A percentile compares a stretch with the other conserved stretches of the same genome.
These are phyloP conservation scores for Panurus biarmicus DNA, from an alignment of 2,113 vertebrate species.

Conservation along the genomic window DNA sequence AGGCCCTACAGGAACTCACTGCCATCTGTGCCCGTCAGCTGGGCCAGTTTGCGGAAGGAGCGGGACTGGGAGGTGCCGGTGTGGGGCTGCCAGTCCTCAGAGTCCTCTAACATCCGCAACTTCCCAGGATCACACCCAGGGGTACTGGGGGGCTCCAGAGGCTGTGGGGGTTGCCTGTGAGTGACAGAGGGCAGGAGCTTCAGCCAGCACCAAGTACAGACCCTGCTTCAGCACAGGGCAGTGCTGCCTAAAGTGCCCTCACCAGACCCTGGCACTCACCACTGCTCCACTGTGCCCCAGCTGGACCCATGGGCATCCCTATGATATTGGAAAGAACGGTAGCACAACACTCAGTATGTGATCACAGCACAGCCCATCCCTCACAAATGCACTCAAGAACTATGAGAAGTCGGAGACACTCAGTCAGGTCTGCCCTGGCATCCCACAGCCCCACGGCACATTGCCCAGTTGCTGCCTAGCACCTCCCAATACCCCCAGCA, in stretches of 20 bases:
- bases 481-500: background rate
- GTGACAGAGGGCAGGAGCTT: background rate
- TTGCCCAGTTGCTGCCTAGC: background rate
- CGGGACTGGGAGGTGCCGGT: conserved; percentile 78
- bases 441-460: background rate
- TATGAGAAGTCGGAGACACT: background rate
- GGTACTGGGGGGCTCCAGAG: conserved; percentile 61
- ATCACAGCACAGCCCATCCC: background rate
- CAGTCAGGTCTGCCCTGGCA: background rate
- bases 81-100: conserved; percentile 88
- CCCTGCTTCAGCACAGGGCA: background rate
- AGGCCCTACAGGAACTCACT: conserved; percentile 74
- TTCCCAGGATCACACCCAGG: conserved; percentile 74
- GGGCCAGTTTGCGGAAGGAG: conserved; percentile 3
- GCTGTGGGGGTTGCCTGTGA: conserved; percentile 78
- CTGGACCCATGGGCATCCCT: background rate
- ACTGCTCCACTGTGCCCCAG: background rate
- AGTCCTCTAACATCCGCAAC: conserved; percentile 87
- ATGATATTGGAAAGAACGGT: background rate
- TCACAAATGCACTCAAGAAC: background rate
- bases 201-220: background rate
- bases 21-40: background rate
- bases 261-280: background rate
- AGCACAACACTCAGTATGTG: background rate
- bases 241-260: background rate